phyloP scores from a whole-genome alignment of 2,888 invertebrate species.

The Poecilus cupreus region DNA sequence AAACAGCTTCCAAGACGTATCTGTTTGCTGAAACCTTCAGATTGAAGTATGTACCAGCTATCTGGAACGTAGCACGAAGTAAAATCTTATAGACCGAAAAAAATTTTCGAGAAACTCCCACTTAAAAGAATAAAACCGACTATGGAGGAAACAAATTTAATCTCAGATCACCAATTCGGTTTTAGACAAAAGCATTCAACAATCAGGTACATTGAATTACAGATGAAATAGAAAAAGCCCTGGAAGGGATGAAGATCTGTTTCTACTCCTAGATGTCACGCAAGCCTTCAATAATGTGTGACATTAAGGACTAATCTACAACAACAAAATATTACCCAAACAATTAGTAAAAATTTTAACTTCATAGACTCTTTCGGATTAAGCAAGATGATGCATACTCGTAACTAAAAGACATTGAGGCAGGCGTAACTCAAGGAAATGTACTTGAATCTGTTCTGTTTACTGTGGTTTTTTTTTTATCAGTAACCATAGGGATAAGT shows the following conservation, averaged over 20 bases:
- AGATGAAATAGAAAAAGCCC: constrained; percentile 27
- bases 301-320: too few species aligned
- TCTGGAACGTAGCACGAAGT: constrained; percentile 64
- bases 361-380: background rate
- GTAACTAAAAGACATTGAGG: background rate
- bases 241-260: constrained; percentile 54
- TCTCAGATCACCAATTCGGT: constrained; percentile 61
- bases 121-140: constrained; percentile 48
- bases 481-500: too few species aligned
- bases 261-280: constrained; percentile 49
- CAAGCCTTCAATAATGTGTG: too few species aligned
- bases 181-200: constrained; percentile 59
- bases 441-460: background rate
- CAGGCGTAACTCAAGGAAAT: background rate
- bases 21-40: constrained; percentile 63
- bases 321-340: too few species aligned
- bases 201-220: constrained; percentile 60
- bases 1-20: constrained; percentile 63
- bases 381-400: background rate
- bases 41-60: constrained; percentile 62
- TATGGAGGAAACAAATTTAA: constrained; percentile 45
- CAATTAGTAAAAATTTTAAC: background rate
- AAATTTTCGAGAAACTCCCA: constrained; percentile 56
- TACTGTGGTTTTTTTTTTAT: too few species aligned
- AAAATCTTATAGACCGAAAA: constrained; percentile 63